A percentile compares a stretch with the other conserved stretches of the same genome.
Conservation (phyloP, 1,140 invertebrate genomes). For the Papilio polyxenes region DNA sequence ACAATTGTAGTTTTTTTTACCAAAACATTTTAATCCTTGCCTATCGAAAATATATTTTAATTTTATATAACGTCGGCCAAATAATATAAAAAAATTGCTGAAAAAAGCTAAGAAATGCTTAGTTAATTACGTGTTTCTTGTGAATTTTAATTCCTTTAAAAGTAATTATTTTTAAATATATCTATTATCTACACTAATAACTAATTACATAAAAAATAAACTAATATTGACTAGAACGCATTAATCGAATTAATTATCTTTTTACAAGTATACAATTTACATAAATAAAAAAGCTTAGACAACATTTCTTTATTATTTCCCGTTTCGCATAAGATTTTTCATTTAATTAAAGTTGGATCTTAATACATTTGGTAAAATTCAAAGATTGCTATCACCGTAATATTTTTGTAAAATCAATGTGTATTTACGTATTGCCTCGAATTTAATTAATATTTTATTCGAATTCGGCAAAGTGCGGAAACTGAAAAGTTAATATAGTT, state of each 20-base stretch:
- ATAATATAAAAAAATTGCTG: neutral
- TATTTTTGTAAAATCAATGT: neutral
- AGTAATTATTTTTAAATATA: neutral
- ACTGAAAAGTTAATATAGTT: conserved; percentile 4
- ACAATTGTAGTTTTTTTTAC: no score
- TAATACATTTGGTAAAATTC: neutral
- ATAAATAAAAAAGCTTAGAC: no score
- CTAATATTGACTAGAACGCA: neutral
- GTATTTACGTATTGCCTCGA: conserved; percentile 27
- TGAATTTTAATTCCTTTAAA: neutral
- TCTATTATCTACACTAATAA: neutral
- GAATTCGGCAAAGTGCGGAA: neutral
- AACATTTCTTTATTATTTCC: neutral
- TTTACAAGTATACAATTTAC: no score
- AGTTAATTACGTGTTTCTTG: neutral
- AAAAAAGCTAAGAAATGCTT: neutral
- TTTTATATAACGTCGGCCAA: neutral
- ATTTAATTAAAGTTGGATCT: neutral
- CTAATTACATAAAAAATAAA: neutral
- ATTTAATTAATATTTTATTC: conserved; percentile 36
- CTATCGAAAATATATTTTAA: neutral
- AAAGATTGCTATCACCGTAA: neutral
- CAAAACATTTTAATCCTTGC: neutral
- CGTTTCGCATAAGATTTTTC: neutral
- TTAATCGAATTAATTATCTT: neutral